Percentiles rank a stretch among this genome's conserved stretches.
Conservation (phyloP, 2,888 invertebrate species). For the Aethes cnicana region DNA sequence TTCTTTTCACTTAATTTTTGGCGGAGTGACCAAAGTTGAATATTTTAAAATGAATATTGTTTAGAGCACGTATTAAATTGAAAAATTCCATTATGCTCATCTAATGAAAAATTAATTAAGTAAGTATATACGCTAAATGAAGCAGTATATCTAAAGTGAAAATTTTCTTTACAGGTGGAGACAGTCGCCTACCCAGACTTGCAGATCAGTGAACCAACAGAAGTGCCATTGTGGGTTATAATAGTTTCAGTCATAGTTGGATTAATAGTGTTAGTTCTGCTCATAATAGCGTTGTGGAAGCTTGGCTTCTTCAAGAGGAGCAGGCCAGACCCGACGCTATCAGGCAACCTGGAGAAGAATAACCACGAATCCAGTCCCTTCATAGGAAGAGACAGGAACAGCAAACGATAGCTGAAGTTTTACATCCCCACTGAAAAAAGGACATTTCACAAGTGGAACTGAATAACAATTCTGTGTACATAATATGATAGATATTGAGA, state of each 20-base stretch:
- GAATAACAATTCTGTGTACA: slow-evolving; percentile 40
- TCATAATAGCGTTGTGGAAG: slow-evolving; percentile 92
- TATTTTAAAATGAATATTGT: too few relatives aligned
- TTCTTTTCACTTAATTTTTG: too few relatives aligned
- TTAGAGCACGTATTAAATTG: too few relatives aligned
- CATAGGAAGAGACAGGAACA: slow-evolving; percentile 71
- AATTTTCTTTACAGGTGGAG: slow-evolving; percentile 85
- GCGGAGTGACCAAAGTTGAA: too few relatives aligned
- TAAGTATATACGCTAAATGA: too few relatives aligned
- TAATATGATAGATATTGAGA: slow-evolving; percentile 34
- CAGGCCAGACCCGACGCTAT: slow-evolving; percentile 91
- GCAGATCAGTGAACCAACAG: slow-evolving; percentile 87
- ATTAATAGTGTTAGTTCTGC: slow-evolving; percentile 89
- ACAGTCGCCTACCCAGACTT: slow-evolving; percentile 93
- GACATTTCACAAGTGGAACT: slow-evolving; percentile 39
- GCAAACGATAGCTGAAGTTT: slow-evolving; percentile 69
- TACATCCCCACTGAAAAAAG: slow-evolving; percentile 41
- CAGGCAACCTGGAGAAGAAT: slow-evolving; percentile 90
- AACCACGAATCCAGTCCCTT: slow-evolving; percentile 86
- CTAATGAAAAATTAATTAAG: too few relatives aligned
- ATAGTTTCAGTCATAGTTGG: slow-evolving; percentile 92
- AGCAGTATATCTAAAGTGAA: too few relatives aligned
- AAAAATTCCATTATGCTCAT: too few relatives aligned
- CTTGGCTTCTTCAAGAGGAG: slow-evolving; percentile 95
- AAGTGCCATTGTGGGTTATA: slow-evolving; percentile 93